Evolutionary conservation across 1,140 invertebrate species (phyloP).

Genomic region (Drosophila bocqueti): DNA sequence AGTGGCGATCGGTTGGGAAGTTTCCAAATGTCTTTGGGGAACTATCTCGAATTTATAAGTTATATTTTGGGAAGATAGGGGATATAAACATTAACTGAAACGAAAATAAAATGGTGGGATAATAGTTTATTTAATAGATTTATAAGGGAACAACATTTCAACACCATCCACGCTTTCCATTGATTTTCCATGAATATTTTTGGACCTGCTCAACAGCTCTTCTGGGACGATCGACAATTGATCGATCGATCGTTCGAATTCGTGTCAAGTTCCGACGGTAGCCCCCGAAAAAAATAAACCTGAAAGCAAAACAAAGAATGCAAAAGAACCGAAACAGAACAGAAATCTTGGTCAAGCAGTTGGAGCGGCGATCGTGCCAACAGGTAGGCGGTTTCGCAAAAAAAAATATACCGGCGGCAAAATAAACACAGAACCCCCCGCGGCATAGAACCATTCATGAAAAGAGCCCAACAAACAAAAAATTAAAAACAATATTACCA

Average conservation of each 20-base stretch:
- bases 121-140: neutral
- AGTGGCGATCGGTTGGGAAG: constrained; percentile 13
- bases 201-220: constrained; percentile 48
- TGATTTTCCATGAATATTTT: constrained; percentile 9
- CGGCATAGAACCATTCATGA: constrained; percentile 48
- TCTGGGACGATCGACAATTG: constrained; percentile 11
- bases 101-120: too few relatives aligned
- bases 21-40: constrained; percentile 8
- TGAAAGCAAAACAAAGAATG: constrained; percentile 45
- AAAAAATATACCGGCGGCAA: constrained; percentile 15
- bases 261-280: constrained; percentile 69
- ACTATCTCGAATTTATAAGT: constrained; percentile 2
- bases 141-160: neutral
- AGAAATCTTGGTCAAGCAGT: constrained; percentile 55
- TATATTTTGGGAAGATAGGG: too few relatives aligned
- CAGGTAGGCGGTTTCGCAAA: constrained; percentile 48
- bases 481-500: constrained; percentile 58
- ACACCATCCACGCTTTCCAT: constrained; percentile 1
- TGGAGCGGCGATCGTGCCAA: constrained; percentile 47
- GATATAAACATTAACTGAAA: too few relatives aligned
- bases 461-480: constrained; percentile 13
- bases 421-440: constrained; percentile 34
- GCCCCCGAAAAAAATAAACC: constrained; percentile 39
- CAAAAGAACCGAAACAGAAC: constrained; percentile 39
- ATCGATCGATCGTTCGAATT: constrained; percentile 32